Evolutionary conservation across 2,888 invertebrate genomes (phyloP), one percentile per base, ranked within the genome.

Genomic region (Acrobasis repandana): DNA sequence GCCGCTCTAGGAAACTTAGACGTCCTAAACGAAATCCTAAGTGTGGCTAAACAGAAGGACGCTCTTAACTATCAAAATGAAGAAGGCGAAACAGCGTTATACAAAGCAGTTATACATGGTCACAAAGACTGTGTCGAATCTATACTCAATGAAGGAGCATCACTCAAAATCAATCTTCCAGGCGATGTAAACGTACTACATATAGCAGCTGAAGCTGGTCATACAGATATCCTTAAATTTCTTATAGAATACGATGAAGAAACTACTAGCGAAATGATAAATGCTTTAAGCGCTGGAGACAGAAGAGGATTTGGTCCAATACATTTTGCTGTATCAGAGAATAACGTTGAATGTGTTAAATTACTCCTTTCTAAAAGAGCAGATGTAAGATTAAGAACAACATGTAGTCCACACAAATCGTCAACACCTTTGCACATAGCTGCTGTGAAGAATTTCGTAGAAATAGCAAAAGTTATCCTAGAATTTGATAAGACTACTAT

Each of bases 141-240:
- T 34, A 82, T 94, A 54, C 72, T 93, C 6, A 76, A 82, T 3
- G 89, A 89, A 76, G 93, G 92, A 18, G 93, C 93, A 4, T 86
- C 88, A 1, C 70, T 93, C 2, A 86, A 86, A 68, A 78, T 87
- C 15, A 84, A 78, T 56, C 71, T 93, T 50, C 85, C 87, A 15
- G 90, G 90, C 16, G 83, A 92, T 28, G 80, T 90, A 0, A 95
- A 93, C 48, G 91, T 94, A 54, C 80, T 95, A n/a, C 94, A 95
- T 66, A 80, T 93, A 62, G 94, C 95, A 43, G 93, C 94, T 48
- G 93, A 93, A 68, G 76, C 88, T 66, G 94, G 94, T 0, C 87
- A 93, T 63, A 67, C 86, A 16, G 90, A 92, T 60, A 93, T 94
- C 70, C 86, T 95, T 10, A 88, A 88, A 73, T 78, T 86, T 28